These are phyloP conservation scores for Dipus sagitta DNA, from an alignment of 2,797 vertebrate species.

Conservation along the genomic window DNA sequence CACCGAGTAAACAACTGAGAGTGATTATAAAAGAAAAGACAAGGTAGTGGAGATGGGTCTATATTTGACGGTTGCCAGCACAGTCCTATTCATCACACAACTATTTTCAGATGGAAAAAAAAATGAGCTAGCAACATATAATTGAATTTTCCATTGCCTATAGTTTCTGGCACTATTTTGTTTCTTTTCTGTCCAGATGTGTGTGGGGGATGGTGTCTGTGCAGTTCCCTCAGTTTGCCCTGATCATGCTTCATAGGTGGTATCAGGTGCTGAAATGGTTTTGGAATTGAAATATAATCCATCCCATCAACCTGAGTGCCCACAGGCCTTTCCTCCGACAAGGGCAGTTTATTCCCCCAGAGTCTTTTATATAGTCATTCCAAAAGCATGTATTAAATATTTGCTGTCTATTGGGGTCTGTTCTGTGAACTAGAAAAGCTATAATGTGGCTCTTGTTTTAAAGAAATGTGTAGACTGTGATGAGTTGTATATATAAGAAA, in stretches of 20 bases:
- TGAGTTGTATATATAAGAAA: not conserved
- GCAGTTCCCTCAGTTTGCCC: conserved; percentile 33
- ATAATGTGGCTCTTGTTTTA: not conserved
- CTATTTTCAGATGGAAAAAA: not conserved
- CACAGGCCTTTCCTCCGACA: not conserved
- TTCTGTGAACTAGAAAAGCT: not conserved
- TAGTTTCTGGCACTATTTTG: conserved; percentile 14
- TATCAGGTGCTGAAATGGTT: not conserved
- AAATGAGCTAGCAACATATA: not conserved
- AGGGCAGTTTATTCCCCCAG: not conserved
- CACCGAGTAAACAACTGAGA: conserved; percentile 24
- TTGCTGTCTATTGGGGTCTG: not conserved
- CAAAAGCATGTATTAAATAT: not conserved
- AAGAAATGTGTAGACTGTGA: not conserved
- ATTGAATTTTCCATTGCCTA: conserved; percentile 49
- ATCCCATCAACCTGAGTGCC: not conserved
- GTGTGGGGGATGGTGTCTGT: not conserved
- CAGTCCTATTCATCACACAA: not conserved
- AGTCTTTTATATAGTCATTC: not conserved
- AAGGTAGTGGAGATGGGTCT: not conserved
- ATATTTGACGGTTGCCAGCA: not conserved
- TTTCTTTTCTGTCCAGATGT: not conserved
- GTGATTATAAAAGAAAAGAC: not conserved
- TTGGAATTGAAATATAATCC: conserved; percentile 39
- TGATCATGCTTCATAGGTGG: not conserved